phyloP scores from a whole-genome alignment of 2,888 invertebrate genomes.

The Chymomyza fuscimana region DNA sequence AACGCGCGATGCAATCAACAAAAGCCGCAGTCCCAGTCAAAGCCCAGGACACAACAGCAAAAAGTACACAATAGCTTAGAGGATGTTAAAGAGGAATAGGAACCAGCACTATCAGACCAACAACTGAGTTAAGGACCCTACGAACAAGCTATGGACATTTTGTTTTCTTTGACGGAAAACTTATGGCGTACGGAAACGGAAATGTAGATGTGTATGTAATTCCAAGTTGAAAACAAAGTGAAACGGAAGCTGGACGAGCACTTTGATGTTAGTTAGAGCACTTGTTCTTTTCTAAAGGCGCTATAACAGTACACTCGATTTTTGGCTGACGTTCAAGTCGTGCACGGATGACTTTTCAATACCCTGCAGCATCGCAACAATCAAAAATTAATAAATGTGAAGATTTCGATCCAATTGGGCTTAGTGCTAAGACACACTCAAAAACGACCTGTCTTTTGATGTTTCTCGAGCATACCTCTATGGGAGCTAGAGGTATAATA shows the following conservation, averaged over 20 bases:
- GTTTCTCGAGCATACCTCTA: no score
- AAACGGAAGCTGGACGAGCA: constrained; percentile 16
- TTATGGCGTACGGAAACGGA: constrained; percentile 15
- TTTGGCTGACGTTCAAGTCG: no score
- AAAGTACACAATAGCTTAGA: neutral
- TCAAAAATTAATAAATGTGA: no score
- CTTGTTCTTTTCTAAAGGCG: constrained; percentile 2
- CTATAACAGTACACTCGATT: neutral
- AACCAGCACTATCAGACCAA: neutral
- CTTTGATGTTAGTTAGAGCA: constrained; percentile 14
- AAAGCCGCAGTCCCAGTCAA: neutral
- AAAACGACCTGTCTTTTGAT: no score
- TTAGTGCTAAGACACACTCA: no score
- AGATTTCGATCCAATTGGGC: no score
- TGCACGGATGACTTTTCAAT: no score
- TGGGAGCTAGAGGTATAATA: no score
- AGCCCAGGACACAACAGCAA: neutral
- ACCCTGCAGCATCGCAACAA: no score
- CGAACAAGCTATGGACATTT: constrained; percentile 1
- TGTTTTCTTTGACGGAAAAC: constrained; percentile 13
- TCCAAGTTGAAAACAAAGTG: constrained; percentile 13
- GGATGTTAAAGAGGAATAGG: neutral
- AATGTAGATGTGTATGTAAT: constrained; percentile 15
- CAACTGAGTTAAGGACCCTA: neutral
- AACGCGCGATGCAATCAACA: constrained; percentile 13